Evolutionary conservation across 1,140 invertebrate species (phyloP).

Genomic region (Drusus annulatus): DNA sequence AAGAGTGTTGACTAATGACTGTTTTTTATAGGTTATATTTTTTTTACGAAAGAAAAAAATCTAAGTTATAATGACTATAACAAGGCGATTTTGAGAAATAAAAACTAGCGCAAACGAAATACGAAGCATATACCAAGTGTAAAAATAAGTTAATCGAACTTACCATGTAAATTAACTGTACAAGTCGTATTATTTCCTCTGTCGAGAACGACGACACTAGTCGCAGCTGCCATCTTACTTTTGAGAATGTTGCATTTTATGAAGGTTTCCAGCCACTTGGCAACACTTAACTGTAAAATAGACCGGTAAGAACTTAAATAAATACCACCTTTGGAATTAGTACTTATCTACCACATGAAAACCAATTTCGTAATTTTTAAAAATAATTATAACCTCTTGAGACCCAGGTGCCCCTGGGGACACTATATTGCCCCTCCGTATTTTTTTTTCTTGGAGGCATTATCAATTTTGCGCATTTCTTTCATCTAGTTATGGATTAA

Average conservation of each 20-base stretch:
- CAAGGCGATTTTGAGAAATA: neutral
- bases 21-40: conserved; percentile 59
- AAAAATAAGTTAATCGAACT: conserved; percentile 64
- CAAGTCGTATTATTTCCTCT: conserved; percentile 96
- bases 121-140: neutral
- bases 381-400: too few species aligned
- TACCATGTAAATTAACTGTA: conserved; percentile 94
- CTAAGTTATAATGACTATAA: conserved; percentile 27
- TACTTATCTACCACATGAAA: too few species aligned
- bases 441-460: too few species aligned
- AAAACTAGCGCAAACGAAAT: conserved; percentile 9
- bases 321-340: too few species aligned
- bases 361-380: too few species aligned
- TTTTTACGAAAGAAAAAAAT: conserved; percentile 56
- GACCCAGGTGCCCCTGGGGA: too few species aligned
- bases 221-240: conserved; percentile 84
- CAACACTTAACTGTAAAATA: conserved; percentile 23
- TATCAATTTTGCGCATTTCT: too few species aligned
- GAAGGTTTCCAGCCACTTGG: conserved; percentile 32
- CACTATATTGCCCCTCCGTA: too few species aligned
- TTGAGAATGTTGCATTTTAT: conserved; percentile 63
- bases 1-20: conserved; percentile 46
- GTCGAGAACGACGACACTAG: conserved; percentile 93
- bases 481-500: too few species aligned
- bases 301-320: neutral